Evolutionary conservation across 2,797 vertebrate genomes (phyloP).

Genomic region (Amazona finschi): DNA sequence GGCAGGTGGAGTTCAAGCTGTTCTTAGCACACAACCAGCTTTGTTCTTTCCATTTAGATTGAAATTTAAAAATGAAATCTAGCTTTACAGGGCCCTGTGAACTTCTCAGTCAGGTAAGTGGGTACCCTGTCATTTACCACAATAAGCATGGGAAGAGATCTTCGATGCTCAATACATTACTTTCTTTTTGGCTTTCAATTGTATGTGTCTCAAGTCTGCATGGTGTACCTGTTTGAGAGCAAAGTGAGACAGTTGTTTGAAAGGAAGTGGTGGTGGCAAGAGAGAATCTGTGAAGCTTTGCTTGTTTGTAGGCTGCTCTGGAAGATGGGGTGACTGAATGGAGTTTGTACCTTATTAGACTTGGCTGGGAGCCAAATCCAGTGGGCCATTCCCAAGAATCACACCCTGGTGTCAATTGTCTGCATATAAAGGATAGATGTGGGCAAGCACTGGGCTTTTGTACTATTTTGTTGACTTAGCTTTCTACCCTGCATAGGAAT

Average conservation of each 20-base stretch:
- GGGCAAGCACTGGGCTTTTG: conserved; percentile 43
- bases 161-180: not conserved
- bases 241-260: not conserved
- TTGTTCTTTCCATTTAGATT: not conserved
- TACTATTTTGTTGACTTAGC: conserved; percentile 47
- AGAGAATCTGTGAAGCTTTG: not conserved
- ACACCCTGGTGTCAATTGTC: conserved; percentile 46
- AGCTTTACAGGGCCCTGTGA: not conserved
- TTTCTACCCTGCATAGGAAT: conserved; percentile 45
- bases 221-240: not conserved
- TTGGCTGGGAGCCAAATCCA: not conserved
- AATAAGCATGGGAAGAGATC: not conserved
- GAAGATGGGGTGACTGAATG: not conserved
- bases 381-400: not conserved
- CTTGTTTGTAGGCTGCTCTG: not conserved
- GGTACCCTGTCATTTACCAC: not conserved
- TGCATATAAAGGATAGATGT: not conserved
- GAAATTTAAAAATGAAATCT: not conserved
- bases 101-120: not conserved
- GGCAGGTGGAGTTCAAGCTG: not conserved
- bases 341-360: not conserved
- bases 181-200: not conserved
- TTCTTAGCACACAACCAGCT: not conserved
- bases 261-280: not conserved
- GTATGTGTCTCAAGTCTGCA: not conserved